Conservation (phyloP, 2,797 vertebrate species). For the Urosaurus nigricauda region DNA sequence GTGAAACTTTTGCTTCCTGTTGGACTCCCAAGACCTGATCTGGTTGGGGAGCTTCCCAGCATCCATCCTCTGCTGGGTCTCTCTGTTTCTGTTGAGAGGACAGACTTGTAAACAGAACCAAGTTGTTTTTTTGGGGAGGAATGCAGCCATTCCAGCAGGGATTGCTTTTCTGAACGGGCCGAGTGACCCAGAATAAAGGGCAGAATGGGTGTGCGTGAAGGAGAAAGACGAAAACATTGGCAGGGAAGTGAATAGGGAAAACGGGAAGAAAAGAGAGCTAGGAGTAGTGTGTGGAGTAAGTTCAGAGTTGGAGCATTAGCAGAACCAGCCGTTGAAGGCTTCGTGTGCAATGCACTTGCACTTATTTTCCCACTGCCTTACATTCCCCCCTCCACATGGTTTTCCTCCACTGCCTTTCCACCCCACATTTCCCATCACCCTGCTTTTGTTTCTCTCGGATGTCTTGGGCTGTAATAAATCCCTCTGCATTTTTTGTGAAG, state of each 20-base stretch:
- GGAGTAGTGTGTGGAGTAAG: too few species aligned
- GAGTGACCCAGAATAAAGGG: not conserved
- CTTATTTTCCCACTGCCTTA: not conserved
- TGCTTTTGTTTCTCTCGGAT: not conserved
- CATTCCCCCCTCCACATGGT: not conserved
- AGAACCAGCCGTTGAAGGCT: not conserved
- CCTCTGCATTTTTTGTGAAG: not conserved
- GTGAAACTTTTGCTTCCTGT: conserved; percentile 43
- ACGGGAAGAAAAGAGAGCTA: not conserved
- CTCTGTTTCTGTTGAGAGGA: conserved; percentile 22
- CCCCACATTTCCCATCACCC: not conserved
- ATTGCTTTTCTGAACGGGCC: not conserved
- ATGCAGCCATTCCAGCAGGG: not conserved
- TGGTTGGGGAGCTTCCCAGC: conserved; percentile 7
- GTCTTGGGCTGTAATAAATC: not conserved
- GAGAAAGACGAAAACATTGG: not conserved
- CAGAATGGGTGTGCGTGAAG: too few species aligned
- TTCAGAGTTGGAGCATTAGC: not conserved
- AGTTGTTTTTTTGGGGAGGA: not conserved
- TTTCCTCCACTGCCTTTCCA: too few species aligned
- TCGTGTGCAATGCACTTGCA: not conserved
- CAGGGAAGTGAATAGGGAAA: too few species aligned
- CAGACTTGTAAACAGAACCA: not conserved
- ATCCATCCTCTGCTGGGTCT: not conserved
- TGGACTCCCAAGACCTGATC: conserved; percentile 15